Percentiles rank a stretch among this genome's conserved stretches.
phyloP scores from a whole-genome alignment of 2,113 vertebrate genomes.

The Ceuthmochares aereus region DNA sequence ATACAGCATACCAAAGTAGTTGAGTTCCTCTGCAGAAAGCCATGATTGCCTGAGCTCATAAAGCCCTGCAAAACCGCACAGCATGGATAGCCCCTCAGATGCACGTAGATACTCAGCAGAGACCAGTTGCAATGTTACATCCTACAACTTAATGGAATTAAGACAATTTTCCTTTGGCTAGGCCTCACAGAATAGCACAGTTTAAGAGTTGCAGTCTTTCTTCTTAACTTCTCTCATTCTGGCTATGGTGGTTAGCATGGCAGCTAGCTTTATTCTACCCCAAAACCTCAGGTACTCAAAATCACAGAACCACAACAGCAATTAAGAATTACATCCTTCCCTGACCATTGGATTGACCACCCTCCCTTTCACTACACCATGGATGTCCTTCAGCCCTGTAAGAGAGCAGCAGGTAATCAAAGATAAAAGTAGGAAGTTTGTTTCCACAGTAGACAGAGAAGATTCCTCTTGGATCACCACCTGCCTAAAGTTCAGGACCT shows the following conservation, averaged over 20 bases:
- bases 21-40: background rate
- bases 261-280: background rate
- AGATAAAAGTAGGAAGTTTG: background rate
- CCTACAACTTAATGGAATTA: background rate
- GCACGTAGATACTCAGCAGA: background rate
- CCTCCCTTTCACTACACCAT: background rate
- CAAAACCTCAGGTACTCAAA: background rate
- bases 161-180: background rate
- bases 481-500: background rate
- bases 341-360: background rate
- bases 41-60: background rate
- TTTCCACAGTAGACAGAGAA: background rate
- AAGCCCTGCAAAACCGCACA: fast-evolving
- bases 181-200: background rate
- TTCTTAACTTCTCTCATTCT: background rate
- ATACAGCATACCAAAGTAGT: too few species aligned
- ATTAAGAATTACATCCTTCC: background rate
- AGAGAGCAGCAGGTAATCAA: background rate
- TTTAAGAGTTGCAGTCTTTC: background rate
- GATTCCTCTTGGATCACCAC: background rate
- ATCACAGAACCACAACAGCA: background rate
- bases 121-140: background rate
- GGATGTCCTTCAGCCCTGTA: background rate
- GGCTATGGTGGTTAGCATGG: background rate
- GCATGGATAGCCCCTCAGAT: background rate